Percentiles rank a stretch among this genome's conserved stretches.
phyloP scores from a whole-genome alignment of 2,797 vertebrate species.

The Mus spretus region DNA sequence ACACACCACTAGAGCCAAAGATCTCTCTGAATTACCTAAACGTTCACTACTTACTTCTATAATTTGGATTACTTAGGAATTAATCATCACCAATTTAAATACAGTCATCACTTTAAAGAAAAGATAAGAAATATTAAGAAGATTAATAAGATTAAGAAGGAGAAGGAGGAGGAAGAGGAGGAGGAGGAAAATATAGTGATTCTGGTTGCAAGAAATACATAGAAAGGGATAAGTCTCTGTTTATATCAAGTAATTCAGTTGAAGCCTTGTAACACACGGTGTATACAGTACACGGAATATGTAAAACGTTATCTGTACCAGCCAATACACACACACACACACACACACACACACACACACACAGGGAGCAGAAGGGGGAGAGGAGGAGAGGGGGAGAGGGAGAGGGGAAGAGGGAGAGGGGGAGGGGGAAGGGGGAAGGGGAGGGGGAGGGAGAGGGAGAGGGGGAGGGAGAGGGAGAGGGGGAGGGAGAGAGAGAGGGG shows the following conservation, averaged over 20 bases:
- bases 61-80: neutral
- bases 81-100: neutral
- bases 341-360: too few relatives aligned
- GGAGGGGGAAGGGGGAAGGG: too few relatives aligned
- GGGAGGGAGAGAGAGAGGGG: too few relatives aligned
- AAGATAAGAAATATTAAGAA: neutral
- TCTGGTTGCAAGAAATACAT: neutral
- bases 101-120: neutral
- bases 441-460: too few relatives aligned
- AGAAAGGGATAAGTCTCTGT: neutral
- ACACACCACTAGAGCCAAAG: neutral
- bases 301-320: neutral
- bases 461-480: too few relatives aligned
- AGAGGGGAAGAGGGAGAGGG: too few relatives aligned
- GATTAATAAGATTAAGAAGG: neutral
- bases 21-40: neutral
- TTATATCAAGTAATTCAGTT: neutral
- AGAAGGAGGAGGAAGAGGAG: too few relatives aligned
- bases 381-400: fast-evolving
- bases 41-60: neutral
- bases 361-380: too few relatives aligned
- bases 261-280: neutral
- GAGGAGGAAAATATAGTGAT: neutral
- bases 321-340: too few relatives aligned
- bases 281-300: neutral